Evolutionary conservation across 2,113 vertebrate species (phyloP).

Genomic region (Petrocephalus microphthalmus): DNA sequence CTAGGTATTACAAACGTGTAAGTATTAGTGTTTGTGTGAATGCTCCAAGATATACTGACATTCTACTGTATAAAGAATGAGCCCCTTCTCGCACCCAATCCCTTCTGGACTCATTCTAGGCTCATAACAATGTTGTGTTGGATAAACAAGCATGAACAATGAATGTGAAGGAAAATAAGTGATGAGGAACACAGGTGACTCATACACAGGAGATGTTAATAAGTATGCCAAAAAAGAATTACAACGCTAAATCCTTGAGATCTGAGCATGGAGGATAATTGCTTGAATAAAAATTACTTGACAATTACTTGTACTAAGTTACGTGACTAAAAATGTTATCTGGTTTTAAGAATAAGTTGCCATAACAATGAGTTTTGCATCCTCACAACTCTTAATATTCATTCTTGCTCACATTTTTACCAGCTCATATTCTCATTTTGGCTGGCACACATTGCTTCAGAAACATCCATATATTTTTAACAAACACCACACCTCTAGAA

Average conservation of each 20-base stretch:
- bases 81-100: background rate
- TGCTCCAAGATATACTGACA: background rate
- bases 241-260: background rate
- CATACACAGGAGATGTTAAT: conserved; percentile 4
- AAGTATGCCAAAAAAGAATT: background rate
- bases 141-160: background rate
- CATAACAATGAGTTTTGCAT: background rate
- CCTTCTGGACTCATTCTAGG: background rate
- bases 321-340: background rate
- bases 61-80: background rate
- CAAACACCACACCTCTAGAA: background rate
- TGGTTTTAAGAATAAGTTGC: background rate
- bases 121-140: background rate
- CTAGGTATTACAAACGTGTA: background rate
- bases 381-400: background rate
- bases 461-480: conserved; percentile 4
- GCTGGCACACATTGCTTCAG: background rate
- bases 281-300: background rate
- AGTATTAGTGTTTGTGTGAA: background rate
- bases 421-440: background rate
- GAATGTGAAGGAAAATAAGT: background rate
- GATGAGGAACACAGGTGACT: background rate
- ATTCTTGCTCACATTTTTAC: background rate
- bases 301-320: too few species aligned
- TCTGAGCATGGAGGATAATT: background rate